Conservation (phyloP, 2,113 vertebrate genomes). For the Anhinga rufa region DNA sequence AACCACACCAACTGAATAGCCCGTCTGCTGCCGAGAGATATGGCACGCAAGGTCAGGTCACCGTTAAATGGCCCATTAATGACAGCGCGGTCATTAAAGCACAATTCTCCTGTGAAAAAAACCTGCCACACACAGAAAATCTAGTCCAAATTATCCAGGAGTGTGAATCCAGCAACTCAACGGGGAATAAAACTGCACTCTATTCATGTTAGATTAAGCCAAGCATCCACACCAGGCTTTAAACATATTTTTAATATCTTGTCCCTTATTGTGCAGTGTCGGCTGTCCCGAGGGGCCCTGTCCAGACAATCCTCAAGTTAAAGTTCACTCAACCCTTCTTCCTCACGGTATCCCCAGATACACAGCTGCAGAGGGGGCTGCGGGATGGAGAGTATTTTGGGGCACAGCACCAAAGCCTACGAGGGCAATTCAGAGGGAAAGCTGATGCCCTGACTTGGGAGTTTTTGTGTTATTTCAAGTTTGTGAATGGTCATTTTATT, state of each 20-base stretch:
- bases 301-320: too few species aligned
- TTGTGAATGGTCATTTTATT: background rate
- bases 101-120: background rate
- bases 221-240: background rate
- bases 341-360: fast-evolving
- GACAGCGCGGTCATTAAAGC: fast-evolving
- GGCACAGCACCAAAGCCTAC: background rate
- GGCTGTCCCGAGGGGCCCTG: background rate
- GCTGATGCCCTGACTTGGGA: background rate
- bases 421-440: background rate
- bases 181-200: fast-evolving
- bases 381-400: background rate
- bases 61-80: background rate
- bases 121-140: background rate
- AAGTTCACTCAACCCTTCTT: background rate
- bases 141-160: background rate
- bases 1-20: fast-evolving
- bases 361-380: background rate
- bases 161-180: background rate
- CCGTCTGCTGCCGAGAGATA: background rate
- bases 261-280: fast-evolving
- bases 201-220: background rate
- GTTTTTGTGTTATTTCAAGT: background rate
- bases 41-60: background rate
- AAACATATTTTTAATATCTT: background rate